These are phyloP conservation scores for Hippopotamyrus pictus DNA, from an alignment of 2,797 vertebrate genomes.

Conservation along the genomic window DNA sequence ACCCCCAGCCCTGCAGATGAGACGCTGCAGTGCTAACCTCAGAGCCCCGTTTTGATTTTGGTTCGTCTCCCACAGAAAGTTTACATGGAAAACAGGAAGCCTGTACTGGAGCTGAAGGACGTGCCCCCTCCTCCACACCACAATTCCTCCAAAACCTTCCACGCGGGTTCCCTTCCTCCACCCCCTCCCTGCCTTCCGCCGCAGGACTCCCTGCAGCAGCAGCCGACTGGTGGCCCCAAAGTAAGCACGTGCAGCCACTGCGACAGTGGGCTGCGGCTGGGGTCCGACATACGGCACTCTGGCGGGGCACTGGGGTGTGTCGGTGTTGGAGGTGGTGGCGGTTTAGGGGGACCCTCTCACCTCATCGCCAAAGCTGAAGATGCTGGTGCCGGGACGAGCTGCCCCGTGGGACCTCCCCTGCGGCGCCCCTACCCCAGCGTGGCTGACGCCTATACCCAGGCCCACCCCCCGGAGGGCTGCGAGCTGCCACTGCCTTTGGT, in stretches of 20 bases:
- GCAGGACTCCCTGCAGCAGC: conserved; percentile 59
- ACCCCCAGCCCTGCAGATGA: background rate
- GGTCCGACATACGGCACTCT: conserved; percentile 23
- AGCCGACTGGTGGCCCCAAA: conserved; percentile 71
- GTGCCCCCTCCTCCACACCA: conserved; percentile 72
- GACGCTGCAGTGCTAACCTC: background rate
- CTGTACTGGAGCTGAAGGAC: conserved; percentile 81
- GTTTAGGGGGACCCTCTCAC: conserved; percentile 53
- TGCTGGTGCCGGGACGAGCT: conserved; percentile 51
- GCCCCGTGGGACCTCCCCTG: conserved; percentile 64
- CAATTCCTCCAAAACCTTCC: conserved; percentile 67
- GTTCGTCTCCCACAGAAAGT: conserved; percentile 62
- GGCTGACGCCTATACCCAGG: background rate
- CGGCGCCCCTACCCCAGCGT: conserved; percentile 20
- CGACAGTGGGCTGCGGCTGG: conserved; percentile 42
- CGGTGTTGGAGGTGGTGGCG: conserved; percentile 50
- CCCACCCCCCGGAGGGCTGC: conserved; percentile 34
- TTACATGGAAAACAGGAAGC: conserved; percentile 84
- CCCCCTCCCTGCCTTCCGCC: conserved; percentile 51
- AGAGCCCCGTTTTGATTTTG: background rate
- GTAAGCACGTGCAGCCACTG: conserved; percentile 89
- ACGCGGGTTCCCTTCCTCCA: conserved; percentile 66
- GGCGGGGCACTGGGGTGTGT: conserved; percentile 51
- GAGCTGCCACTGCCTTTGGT: conserved; percentile 48
- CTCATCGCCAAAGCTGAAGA: conserved; percentile 59